Conservation (phyloP, 92 coral and sea anemone species). For the Siderastrea radians region DNA sequence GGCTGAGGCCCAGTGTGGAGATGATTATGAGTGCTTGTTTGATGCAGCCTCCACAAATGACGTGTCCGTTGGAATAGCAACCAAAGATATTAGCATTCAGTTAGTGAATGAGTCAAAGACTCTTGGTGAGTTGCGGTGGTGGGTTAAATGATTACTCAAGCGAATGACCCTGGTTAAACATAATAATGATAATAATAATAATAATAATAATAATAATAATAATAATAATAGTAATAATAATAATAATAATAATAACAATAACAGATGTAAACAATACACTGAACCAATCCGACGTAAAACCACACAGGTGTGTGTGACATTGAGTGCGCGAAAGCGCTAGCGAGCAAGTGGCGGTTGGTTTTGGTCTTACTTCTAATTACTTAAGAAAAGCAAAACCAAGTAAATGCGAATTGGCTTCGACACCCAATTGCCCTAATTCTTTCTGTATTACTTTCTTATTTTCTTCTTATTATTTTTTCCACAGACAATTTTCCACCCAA, state of each 20-base stretch:
- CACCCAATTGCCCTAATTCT: not conserved
- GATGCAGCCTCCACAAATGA: constrained; percentile 79
- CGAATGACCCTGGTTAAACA: too few relatives aligned
- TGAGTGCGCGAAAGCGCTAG: too few relatives aligned
- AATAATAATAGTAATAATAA: too few relatives aligned
- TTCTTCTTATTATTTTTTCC: not conserved
- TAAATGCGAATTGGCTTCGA: not conserved
- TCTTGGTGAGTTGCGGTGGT: constrained; percentile 38
- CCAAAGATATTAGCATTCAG: constrained; percentile 45
- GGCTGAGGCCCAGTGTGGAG: constrained; percentile 64
- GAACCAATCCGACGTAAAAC: too few relatives aligned
- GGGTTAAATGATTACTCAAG: too few relatives aligned
- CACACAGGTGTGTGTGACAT: too few relatives aligned
- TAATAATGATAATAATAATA: too few relatives aligned
- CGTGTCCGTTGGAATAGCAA: constrained; percentile 64
- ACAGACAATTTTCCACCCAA: constrained; percentile 77
- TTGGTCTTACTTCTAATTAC: too few relatives aligned
- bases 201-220: too few relatives aligned
- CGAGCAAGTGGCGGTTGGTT: too few relatives aligned
- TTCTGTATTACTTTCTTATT: not conserved
- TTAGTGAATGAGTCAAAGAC: constrained; percentile 65
- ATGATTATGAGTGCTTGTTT: constrained; percentile 66
- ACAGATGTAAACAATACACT: not conserved
- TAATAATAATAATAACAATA: too few relatives aligned
- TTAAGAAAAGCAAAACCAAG: not conserved